phyloP scores from a whole-genome alignment of 1,140 invertebrate species.

The Caerostris extrusa region DNA sequence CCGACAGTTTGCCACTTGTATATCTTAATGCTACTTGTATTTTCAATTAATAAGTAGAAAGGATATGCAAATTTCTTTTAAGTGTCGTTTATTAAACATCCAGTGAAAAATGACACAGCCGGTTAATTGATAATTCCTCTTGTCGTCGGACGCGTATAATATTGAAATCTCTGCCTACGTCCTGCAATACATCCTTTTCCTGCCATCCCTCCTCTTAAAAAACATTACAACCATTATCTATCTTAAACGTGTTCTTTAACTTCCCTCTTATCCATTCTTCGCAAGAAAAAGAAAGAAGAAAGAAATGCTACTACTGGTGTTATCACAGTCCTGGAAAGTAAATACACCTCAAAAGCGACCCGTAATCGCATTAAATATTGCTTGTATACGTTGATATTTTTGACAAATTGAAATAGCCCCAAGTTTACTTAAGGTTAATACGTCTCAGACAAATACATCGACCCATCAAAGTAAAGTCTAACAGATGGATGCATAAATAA shows the following conservation, averaged over 20 bases:
- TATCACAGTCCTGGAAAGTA: neutral
- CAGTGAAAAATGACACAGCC: too few species aligned
- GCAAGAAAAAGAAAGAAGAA: neutral
- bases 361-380: constrained; percentile 46
- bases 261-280: neutral
- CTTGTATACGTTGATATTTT: constrained; percentile 50
- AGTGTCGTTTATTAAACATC: too few species aligned
- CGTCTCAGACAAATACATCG: neutral
- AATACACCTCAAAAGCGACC: constrained; percentile 20
- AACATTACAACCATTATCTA: neutral
- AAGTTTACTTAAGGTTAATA: constrained; percentile 38
- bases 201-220: neutral
- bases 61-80: too few species aligned
- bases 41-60: too few species aligned
- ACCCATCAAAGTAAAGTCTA: constrained; percentile 61
- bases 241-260: neutral
- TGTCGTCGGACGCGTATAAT: too few species aligned
- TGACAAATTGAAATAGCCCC: constrained; percentile 32
- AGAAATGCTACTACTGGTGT: constrained; percentile 19
- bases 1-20: too few species aligned
- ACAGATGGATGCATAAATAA: constrained; percentile 68
- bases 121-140: too few species aligned
- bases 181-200: neutral
- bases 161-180: too few species aligned
- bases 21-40: too few species aligned